phyloP scores from a whole-genome alignment of 2,888 invertebrate genomes.

The Rotaria magnacalcarata region DNA sequence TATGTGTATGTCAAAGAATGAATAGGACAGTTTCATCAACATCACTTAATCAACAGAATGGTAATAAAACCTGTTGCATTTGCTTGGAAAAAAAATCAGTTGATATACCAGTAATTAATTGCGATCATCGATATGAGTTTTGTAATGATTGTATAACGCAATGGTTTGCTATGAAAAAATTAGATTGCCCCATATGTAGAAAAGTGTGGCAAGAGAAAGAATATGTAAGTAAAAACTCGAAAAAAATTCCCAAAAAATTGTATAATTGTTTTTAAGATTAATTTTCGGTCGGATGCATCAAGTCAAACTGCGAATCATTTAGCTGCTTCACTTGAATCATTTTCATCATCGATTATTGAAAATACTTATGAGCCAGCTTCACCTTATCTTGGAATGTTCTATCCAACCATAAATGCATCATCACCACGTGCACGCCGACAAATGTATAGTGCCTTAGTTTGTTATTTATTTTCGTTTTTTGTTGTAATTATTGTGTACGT shows the following conservation, averaged over 20 bases:
- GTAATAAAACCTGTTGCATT: background rate
- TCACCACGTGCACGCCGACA: background rate
- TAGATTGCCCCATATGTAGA: background rate
- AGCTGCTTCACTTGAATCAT: conserved; percentile 14
- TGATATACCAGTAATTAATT: background rate
- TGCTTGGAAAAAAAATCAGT: conserved; percentile 12
- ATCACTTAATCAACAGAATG: background rate
- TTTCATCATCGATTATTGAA: background rate
- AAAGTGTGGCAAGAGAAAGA: conserved; percentile 15
- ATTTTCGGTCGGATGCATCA: background rate
- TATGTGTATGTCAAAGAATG: background rate
- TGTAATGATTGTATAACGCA: background rate
- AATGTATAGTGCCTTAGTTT: conserved; percentile 14
- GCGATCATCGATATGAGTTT: background rate
- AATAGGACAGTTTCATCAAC: background rate
- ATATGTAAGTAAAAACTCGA: background rate
- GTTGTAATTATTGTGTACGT: background rate
- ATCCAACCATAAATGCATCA: background rate
- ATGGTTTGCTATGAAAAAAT: background rate
- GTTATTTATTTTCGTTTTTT: conserved; percentile 3
- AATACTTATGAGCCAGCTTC: background rate
- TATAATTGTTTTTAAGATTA: too few species aligned
- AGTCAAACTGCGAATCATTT: background rate
- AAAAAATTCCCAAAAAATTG: too few species aligned
- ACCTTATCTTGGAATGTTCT: background rate